Conservation (phyloP, 2,113 vertebrate species). For the Scatophagus argus region DNA sequence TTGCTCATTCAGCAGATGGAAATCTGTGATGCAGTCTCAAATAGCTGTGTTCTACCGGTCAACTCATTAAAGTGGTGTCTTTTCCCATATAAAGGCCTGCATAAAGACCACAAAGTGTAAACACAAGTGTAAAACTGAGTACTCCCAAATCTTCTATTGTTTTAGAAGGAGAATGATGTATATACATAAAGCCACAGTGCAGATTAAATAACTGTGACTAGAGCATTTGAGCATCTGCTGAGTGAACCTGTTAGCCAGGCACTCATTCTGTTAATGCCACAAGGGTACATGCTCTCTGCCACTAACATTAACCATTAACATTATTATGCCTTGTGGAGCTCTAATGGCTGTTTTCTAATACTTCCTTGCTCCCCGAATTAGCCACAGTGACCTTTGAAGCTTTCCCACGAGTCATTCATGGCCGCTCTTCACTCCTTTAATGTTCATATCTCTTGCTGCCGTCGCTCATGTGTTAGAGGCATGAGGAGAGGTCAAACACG, state of each 20-base stretch:
- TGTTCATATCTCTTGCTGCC: slow-evolving; percentile 35
- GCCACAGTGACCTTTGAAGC: slow-evolving; percentile 61
- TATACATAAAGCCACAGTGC: neutral
- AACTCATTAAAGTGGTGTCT: slow-evolving; percentile 40
- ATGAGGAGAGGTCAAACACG: slow-evolving; percentile 52
- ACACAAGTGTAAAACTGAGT: slow-evolving; percentile 6
- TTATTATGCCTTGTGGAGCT: slow-evolving; percentile 57
- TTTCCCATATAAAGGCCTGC: slow-evolving; percentile 30
- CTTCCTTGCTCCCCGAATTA: slow-evolving; percentile 64
- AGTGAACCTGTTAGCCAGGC: slow-evolving; percentile 32
- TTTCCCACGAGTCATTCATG: slow-evolving; percentile 44
- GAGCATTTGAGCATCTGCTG: slow-evolving; percentile 34
- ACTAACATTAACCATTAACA: slow-evolving; percentile 55
- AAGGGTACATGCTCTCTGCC: slow-evolving; percentile 41
- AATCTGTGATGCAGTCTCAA: slow-evolving; percentile 58
- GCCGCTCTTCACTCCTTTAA: slow-evolving; percentile 47
- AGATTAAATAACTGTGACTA: slow-evolving; percentile 41
- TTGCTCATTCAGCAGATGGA: slow-evolving; percentile 61
- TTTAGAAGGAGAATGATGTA: slow-evolving; percentile 26
- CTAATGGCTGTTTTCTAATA: slow-evolving; percentile 65
- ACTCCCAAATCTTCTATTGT: slow-evolving; percentile 11
- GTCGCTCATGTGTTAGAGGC: slow-evolving; percentile 43
- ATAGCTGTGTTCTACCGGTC: slow-evolving; percentile 44
- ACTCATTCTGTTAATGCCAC: slow-evolving; percentile 34
- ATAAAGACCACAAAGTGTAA: slow-evolving; percentile 7